phyloP scores from a whole-genome alignment of 1,140 invertebrate species.

The Harlomillsia oculata region DNA sequence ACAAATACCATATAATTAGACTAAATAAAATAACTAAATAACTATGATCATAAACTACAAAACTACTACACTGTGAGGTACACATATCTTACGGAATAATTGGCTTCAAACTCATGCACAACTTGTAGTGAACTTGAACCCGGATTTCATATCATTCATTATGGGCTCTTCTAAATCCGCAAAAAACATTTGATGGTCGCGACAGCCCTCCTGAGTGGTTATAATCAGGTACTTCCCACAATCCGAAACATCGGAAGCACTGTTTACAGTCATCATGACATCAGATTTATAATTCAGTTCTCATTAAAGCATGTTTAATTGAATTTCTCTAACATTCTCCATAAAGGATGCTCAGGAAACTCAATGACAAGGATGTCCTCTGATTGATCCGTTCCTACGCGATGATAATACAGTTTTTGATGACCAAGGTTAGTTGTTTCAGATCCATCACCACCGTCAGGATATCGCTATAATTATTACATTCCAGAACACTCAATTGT shows the following conservation, averaged over 20 bases:
- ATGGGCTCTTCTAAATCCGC: slow-evolving; percentile 53
- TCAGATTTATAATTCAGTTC: background rate
- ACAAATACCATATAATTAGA: background rate
- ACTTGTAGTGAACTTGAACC: slow-evolving; percentile 59
- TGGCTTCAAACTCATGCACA: slow-evolving; percentile 82
- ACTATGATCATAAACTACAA: too few species aligned
- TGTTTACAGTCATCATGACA: slow-evolving; percentile 39
- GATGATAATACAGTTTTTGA: slow-evolving; percentile 92
- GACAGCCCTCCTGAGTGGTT: slow-evolving; percentile 66
- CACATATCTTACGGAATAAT: slow-evolving; percentile 67
- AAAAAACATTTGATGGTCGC: slow-evolving; percentile 80
- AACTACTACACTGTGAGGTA: too few species aligned
- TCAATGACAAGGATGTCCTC: slow-evolving; percentile 83
- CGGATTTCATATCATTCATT: slow-evolving; percentile 50
- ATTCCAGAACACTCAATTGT: too few species aligned
- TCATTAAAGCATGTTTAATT: background rate
- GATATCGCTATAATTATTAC: too few species aligned
- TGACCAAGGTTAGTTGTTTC: slow-evolving; percentile 76
- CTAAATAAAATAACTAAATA: background rate
- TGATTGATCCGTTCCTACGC: slow-evolving; percentile 70
- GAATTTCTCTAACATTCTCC: slow-evolving; percentile 71
- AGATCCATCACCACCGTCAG: too few species aligned
- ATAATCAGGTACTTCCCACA: slow-evolving; percentile 83
- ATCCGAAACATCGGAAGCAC: slow-evolving; percentile 70
- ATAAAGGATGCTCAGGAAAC: slow-evolving; percentile 83